phyloP scores from a whole-genome alignment of 2,888 invertebrate species.

The Brachyopa scutellaris region DNA sequence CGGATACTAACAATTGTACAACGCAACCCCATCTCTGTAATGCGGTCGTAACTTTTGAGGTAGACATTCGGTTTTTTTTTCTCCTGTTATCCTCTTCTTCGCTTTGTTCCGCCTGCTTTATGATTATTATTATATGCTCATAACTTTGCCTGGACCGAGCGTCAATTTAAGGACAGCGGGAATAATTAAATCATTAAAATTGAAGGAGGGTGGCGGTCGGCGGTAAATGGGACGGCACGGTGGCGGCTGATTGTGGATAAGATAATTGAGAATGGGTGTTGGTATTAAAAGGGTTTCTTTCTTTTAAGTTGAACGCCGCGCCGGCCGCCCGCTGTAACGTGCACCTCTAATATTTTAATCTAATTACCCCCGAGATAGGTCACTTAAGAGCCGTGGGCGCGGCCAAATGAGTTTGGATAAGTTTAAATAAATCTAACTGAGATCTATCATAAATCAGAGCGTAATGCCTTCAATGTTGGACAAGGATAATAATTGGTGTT shows the following conservation, averaged over 20 bases:
- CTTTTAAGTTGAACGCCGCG: background rate
- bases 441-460: slow-evolving; percentile 25
- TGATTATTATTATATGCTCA: slow-evolving; percentile 44
- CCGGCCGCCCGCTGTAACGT: background rate
- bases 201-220: background rate
- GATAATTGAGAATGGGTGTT: slow-evolving; percentile 28
- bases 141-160: slow-evolving; percentile 35
- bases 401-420: slow-evolving; percentile 41
- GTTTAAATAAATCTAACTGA: slow-evolving; percentile 40
- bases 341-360: slow-evolving; percentile 19
- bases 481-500: slow-evolving; percentile 37
- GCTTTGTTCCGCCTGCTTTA: slow-evolving; percentile 23
- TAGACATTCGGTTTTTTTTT: background rate
- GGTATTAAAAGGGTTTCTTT: slow-evolving; percentile 7
- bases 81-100: background rate
- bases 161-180: slow-evolving; percentile 34
- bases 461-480: slow-evolving; percentile 25
- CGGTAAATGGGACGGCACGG: background rate
- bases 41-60: slow-evolving; percentile 8
- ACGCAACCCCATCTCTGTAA: background rate
- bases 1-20: slow-evolving; percentile 22
- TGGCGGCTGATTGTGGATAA: slow-evolving; percentile 6
- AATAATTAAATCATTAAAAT: slow-evolving; percentile 44
- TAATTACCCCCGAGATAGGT: slow-evolving; percentile 45
- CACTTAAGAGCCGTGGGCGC: slow-evolving; percentile 25